Evolutionary conservation across 1,140 invertebrate genomes (phyloP).

Genomic region (Caenorhabditis tropicalis): DNA sequence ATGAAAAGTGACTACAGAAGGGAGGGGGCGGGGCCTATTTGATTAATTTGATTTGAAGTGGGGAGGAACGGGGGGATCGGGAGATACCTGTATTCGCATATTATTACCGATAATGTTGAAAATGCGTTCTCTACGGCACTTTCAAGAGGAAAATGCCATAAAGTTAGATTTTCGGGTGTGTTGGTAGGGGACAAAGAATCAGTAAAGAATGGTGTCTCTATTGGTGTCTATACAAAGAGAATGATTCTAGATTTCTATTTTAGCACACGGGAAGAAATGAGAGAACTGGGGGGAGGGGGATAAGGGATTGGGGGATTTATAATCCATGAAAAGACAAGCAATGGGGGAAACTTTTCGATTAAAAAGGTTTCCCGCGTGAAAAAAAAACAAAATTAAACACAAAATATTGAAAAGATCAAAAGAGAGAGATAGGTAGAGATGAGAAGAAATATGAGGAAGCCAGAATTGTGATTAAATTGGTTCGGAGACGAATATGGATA

Average conservation of each 20-base stretch:
- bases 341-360: no score
- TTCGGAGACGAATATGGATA: slow-evolving; percentile 20
- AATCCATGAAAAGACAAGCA: neutral
- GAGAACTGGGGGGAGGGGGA: neutral
- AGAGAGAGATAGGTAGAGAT: no score
- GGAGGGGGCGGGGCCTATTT: neutral
- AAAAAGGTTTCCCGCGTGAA: neutral
- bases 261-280: neutral
- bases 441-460: neutral
- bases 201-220: no score
- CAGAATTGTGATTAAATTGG: slow-evolving; percentile 17
- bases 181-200: no score
- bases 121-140: neutral
- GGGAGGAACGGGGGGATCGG: neutral
- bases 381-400: neutral
- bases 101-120: neutral
- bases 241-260: slow-evolving; percentile 10
- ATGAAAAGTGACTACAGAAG: neutral
- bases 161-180: neutral
- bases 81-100: neutral
- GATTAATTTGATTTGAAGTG: neutral
- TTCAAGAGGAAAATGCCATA: neutral
- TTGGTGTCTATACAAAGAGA: neutral
- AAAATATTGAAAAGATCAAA: neutral
- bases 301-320: neutral